A percentile compares a stretch with the other conserved stretches of the same genome.
Evolutionary conservation across 2,888 invertebrate genomes (phyloP).

Genomic region (Enchytraeus crypticus): DNA sequence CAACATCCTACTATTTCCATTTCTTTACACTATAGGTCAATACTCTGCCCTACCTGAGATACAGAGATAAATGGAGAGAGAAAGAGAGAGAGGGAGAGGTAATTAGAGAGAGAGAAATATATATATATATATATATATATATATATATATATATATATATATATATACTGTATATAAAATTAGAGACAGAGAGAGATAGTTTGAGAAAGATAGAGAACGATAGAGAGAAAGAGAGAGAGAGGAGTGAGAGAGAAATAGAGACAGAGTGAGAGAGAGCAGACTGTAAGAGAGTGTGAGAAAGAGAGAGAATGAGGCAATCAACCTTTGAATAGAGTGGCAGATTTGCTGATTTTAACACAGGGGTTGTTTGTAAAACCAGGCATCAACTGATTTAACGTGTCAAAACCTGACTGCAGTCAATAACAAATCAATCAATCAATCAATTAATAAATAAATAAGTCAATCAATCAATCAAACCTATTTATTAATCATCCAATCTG

Average conservation of each 20-base stretch:
- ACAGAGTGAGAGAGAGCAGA: not conserved
- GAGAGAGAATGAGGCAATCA: not conserved
- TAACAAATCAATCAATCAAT: not conserved
- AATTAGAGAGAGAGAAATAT: not conserved
- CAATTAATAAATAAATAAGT: not conserved
- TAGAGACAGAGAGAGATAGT: not conserved
- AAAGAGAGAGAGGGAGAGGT: not conserved
- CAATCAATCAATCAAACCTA: no score
- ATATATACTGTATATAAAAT: not conserved
- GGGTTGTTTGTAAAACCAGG: slow-evolving; percentile 1
- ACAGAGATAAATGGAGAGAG: not conserved
- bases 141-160: not conserved
- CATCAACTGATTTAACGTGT: slow-evolving; percentile 4
- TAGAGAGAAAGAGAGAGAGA: not conserved
- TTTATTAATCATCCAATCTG: no score
- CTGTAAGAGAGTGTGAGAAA: not conserved
- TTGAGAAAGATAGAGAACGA: not conserved
- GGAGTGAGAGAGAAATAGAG: not conserved
- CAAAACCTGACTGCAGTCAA: slow-evolving; percentile 6
- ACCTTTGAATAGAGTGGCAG: not conserved
- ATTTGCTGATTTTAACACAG: not conserved
- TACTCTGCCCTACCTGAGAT: no score
- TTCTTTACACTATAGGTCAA: no score
- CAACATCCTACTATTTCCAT: no score
- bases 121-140: not conserved